Percentiles rank a stretch among this genome's conserved stretches.
These are phyloP conservation scores for Myiozetetes cayanensis DNA, from an alignment of 2,113 vertebrate species.

Conservation along the genomic window DNA sequence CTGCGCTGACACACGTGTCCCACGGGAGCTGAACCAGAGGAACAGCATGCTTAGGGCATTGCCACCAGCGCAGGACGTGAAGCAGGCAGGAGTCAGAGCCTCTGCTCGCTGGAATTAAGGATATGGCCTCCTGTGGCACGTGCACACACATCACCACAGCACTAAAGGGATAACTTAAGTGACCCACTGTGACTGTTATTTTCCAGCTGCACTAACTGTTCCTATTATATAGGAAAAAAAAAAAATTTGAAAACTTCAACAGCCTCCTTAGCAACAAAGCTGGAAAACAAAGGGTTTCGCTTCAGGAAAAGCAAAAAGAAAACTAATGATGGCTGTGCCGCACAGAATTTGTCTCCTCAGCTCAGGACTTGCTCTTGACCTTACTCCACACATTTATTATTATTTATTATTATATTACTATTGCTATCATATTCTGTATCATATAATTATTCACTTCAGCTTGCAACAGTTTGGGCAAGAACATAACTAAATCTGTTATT, in stretches of 20 bases:
- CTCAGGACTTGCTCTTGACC: not conserved
- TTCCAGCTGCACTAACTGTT: not conserved
- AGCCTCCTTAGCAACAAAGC: not conserved
- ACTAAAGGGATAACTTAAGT: not conserved
- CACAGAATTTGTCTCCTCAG: not conserved
- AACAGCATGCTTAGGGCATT: not conserved
- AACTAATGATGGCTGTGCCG: not conserved
- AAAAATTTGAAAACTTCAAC: not conserved
- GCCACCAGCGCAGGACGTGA: slow-evolving; percentile 5
- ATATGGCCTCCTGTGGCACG: not conserved
- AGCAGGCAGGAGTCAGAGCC: not conserved
- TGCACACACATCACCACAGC: not conserved
- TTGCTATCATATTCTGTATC: not conserved
- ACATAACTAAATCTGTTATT: not conserved
- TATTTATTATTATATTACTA: not conserved
- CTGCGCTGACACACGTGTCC: rapidly evolving
- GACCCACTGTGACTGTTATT: not conserved
- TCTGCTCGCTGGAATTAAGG: not conserved
- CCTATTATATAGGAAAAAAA: not conserved
- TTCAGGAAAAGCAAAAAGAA: not conserved
- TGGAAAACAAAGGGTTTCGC: not conserved
- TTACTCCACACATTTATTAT: not conserved
- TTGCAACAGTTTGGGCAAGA: not conserved
- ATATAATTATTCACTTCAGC: not conserved
- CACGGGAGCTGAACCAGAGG: not conserved